These are phyloP conservation scores for Gastrophysa polygoni DNA, from an alignment of 2,888 invertebrate species.

Conservation along the genomic window DNA sequence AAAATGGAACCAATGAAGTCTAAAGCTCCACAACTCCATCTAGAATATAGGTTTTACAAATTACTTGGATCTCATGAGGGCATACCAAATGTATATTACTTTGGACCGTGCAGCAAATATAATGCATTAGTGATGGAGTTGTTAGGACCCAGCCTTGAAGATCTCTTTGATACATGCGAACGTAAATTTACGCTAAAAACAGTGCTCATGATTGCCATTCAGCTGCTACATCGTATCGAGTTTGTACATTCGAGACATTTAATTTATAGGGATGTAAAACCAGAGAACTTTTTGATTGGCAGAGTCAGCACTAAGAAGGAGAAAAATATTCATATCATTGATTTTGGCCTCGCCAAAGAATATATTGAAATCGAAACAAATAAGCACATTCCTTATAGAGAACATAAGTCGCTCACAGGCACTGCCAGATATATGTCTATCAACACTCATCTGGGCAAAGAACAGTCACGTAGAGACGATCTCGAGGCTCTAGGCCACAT, in stretches of 20 bases:
- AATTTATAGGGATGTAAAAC: constrained; percentile 99
- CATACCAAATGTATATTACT: constrained; percentile 99
- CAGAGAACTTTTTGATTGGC: constrained; percentile 99
- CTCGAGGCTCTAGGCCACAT: constrained; percentile 98
- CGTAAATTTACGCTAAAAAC: constrained; percentile 86
- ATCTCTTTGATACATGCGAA: constrained; percentile 98
- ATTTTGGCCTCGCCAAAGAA: constrained; percentile 99
- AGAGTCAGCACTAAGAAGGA: constrained; percentile 96
- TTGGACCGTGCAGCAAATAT: constrained; percentile 99
- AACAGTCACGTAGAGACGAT: constrained; percentile 98
- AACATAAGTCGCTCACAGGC: constrained; percentile 99
- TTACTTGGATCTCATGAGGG: constrained; percentile 98
- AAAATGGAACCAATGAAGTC: constrained; percentile 99
- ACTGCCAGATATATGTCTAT: constrained; percentile 99
- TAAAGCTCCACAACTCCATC: constrained; percentile 98
- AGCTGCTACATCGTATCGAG: constrained; percentile 93
- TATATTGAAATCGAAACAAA: constrained; percentile 99
- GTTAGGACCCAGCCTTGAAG: constrained; percentile 97
- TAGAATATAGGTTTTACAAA: constrained; percentile 99
- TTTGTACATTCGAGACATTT: constrained; percentile 99
- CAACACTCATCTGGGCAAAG: constrained; percentile 99
- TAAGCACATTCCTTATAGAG: constrained; percentile 99
- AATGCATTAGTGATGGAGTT: constrained; percentile 99
- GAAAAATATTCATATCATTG: constrained; percentile 99
- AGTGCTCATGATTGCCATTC: constrained; percentile 74